Evolutionary conservation across 2,113 vertebrate species (phyloP).

Genomic region (Mirounga angustirostris): DNA sequence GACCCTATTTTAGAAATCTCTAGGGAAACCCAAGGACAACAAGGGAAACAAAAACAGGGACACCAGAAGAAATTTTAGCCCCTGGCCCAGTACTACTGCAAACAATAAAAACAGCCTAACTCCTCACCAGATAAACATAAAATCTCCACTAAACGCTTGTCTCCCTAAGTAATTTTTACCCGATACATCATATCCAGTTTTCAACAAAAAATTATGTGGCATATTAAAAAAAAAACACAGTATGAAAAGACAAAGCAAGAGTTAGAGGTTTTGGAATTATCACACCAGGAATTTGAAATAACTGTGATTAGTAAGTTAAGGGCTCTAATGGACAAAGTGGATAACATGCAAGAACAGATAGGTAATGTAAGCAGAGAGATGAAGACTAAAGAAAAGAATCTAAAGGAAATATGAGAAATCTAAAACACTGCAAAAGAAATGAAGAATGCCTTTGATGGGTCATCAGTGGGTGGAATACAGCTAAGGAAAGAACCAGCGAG

Average conservation of each 20-base stretch:
- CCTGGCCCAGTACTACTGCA: not conserved
- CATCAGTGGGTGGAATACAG: not conserved
- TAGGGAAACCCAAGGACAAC: not conserved
- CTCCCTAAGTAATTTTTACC: not conserved
- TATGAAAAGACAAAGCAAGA: not conserved
- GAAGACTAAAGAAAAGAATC: not conserved
- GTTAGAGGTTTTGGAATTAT: not conserved
- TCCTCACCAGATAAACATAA: not conserved
- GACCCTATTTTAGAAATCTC: not conserved
- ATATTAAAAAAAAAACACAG: not conserved
- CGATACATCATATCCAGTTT: not conserved
- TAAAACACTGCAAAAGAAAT: not conserved
- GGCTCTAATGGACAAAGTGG: not conserved
- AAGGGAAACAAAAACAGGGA: not conserved
- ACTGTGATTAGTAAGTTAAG: not conserved
- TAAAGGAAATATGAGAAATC: not conserved
- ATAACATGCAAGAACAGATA: not conserved
- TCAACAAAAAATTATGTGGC: not conserved
- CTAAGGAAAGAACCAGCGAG: not conserved
- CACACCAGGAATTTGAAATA: not conserved
- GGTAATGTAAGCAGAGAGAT: not conserved
- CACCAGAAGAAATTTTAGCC: slow-evolving; percentile 25
- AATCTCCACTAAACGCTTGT: not conserved
- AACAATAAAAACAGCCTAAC: not conserved
- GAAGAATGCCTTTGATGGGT: not conserved